These are phyloP conservation scores for Carposina sasakii DNA, from an alignment of 1,140 invertebrate genomes.

Conservation along the genomic window DNA sequence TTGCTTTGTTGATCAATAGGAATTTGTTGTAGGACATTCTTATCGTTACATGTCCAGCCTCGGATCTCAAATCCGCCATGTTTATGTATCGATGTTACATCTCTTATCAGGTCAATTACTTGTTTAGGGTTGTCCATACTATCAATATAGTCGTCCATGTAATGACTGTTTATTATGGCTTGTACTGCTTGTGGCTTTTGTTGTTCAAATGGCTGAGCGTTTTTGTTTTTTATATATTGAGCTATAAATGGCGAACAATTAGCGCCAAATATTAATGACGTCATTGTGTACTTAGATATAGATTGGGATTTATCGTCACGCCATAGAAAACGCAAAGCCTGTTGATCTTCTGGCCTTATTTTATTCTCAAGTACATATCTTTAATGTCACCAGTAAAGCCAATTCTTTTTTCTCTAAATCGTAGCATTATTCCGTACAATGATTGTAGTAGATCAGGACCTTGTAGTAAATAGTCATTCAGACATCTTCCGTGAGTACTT, in stretches of 20 bases:
- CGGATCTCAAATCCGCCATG: conserved; percentile 13
- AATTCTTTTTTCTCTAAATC: conserved; percentile 18
- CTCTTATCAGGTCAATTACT: conserved; percentile 9
- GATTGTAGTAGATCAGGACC: conserved; percentile 20
- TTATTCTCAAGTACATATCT: conserved; percentile 8
- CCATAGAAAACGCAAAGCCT: conserved; percentile 41
- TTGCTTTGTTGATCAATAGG: not conserved
- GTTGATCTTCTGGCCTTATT: conserved; percentile 31
- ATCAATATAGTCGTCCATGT: conserved; percentile 42
- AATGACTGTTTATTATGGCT: conserved; percentile 27
- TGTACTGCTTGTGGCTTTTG: conserved; percentile 19
- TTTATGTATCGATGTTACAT: conserved; percentile 21
- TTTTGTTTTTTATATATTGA: conserved; percentile 24
- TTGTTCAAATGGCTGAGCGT: conserved; percentile 20
- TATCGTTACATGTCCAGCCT: conserved; percentile 9
- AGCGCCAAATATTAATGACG: conserved; percentile 26
- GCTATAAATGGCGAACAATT: conserved; percentile 26
- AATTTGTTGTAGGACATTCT: not conserved
- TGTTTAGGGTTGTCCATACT: conserved; percentile 19
- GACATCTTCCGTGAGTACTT: not conserved
- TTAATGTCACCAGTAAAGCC: conserved; percentile 13
- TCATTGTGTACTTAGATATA: conserved; percentile 19
- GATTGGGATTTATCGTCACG: conserved; percentile 2
- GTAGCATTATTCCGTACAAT: conserved; percentile 9
- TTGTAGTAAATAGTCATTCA: conserved; percentile 7